Conservation (phyloP, 2,113 vertebrate genomes). For the Malurus melanocephalus region DNA sequence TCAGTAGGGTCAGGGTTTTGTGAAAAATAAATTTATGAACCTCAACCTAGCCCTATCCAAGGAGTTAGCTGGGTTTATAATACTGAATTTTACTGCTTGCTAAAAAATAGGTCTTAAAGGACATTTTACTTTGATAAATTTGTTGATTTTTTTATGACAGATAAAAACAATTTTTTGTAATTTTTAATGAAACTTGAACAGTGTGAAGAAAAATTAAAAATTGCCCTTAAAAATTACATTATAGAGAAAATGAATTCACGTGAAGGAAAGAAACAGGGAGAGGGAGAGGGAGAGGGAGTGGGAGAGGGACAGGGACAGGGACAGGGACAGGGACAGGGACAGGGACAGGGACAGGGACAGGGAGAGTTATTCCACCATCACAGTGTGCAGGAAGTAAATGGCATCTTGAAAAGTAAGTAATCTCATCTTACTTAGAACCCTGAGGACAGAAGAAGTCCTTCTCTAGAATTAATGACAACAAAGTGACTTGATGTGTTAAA, state of each 20-base stretch:
- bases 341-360: not conserved
- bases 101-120: not conserved
- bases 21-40: not conserved
- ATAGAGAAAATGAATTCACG: not conserved
- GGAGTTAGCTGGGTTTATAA: not conserved
- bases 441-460: not conserved
- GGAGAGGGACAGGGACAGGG: too few species aligned
- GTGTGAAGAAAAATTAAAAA: not conserved
- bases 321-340: not conserved
- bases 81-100: not conserved
- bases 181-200: not conserved
- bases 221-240: not conserved
- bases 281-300: too few species aligned
- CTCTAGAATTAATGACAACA: not conserved
- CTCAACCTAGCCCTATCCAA: not conserved
- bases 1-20: not conserved
- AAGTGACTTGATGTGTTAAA: not conserved
- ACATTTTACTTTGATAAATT: not conserved
- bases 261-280: not conserved
- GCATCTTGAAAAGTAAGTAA: not conserved
- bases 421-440: not conserved
- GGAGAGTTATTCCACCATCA: not conserved
- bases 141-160: not conserved
- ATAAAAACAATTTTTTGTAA: rapidly evolving
- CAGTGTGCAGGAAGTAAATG: not conserved